Conservation (phyloP, 2,888 invertebrate species). For the Elaeidobius kamerunicus region DNA sequence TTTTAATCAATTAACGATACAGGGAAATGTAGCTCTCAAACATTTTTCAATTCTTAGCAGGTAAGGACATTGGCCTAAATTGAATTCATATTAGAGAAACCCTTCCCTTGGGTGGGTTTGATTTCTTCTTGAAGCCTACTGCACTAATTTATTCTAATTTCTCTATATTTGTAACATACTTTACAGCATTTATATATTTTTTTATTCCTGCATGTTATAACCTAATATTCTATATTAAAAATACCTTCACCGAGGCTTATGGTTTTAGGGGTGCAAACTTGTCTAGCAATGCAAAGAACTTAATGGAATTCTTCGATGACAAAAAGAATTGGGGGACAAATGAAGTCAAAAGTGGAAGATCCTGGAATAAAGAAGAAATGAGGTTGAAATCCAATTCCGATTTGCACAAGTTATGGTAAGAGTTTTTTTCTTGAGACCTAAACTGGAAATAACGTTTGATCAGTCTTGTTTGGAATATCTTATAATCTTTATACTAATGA, state of each 20-base stretch:
- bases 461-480: too few species aligned
- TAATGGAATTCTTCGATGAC: conserved; percentile 89
- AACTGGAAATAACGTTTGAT: too few species aligned
- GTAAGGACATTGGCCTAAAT: background rate
- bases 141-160: too few species aligned
- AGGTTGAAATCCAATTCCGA: conserved; percentile 93
- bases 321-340: conserved; percentile 78
- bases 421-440: too few species aligned
- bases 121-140: too few species aligned
- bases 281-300: conserved; percentile 50
- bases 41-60: background rate
- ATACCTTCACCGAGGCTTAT: background rate
- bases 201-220: too few species aligned
- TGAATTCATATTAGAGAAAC: too few species aligned
- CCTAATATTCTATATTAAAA: background rate
- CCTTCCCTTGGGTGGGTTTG: too few species aligned
- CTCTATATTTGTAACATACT: too few species aligned
- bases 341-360: conserved; percentile 75
- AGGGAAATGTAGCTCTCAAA: background rate
- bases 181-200: too few species aligned
- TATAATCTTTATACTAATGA: too few species aligned
- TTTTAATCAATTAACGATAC: conserved; percentile 4
- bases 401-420: conserved; percentile 93
- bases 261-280: conserved; percentile 41
- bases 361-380: conserved; percentile 88